Evolutionary conservation across 2,113 vertebrate species (phyloP).

Genomic region (Isichthys henryi): DNA sequence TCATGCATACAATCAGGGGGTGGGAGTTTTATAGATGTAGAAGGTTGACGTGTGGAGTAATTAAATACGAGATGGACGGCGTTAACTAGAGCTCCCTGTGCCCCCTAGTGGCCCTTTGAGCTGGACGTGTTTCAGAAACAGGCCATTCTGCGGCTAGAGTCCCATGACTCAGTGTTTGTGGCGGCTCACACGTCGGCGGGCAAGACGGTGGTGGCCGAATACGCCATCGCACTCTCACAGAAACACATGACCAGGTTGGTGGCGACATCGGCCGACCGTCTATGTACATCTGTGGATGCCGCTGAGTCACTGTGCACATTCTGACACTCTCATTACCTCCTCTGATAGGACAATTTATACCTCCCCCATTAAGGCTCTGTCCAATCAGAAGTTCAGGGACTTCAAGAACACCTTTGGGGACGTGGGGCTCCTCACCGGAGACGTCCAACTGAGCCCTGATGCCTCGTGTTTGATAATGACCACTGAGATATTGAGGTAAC

Average conservation of each 20-base stretch:
- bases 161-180: conserved; percentile 77
- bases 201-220: conserved; percentile 86
- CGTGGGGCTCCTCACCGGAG: conserved; percentile 80
- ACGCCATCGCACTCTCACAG: conserved; percentile 82
- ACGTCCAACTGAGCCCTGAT: conserved; percentile 79
- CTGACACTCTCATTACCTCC: not conserved
- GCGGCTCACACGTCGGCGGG: conserved; percentile 85
- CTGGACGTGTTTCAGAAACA: conserved; percentile 87
- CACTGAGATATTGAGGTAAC: conserved; percentile 82
- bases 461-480: conserved; percentile 91
- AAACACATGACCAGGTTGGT: conserved; percentile 86
- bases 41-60: not conserved
- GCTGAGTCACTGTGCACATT: not conserved
- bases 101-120: conserved; percentile 77
- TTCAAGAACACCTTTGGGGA: conserved; percentile 82
- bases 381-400: conserved; percentile 91
- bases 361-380: conserved; percentile 86
- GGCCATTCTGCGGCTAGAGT: conserved; percentile 76
- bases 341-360: conserved; percentile 77
- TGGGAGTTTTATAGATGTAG: not conserved
- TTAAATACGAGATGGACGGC: not conserved
- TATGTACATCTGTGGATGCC: not conserved
- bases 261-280: not conserved
- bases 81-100: not conserved
- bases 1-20: not conserved